Base-by-base conservation (phyloP, 2,797 vertebrate species). In the Labeo calbasu region DNA sequence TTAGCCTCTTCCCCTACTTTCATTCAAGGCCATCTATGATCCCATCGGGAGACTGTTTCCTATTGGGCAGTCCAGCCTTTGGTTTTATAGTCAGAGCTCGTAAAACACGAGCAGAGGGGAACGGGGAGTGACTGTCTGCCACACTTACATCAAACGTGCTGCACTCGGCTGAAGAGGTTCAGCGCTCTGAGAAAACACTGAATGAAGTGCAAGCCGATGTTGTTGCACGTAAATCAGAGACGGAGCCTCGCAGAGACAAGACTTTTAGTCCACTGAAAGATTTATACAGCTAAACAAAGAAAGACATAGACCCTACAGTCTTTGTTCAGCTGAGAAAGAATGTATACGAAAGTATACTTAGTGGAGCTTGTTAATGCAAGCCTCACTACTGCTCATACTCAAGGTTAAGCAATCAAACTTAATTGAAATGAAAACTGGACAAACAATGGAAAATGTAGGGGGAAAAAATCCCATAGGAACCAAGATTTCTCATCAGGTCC, bases 21-120 rank as follows among this genome's bases (percentile, higher is more conserved):
- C 85, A 89, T 82, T n/a, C 84, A 84, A 81, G 81, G 53, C 43
- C 81, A 73, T 83, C 68, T 79, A 79, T 55, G 89, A 87, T 85
- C 87, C 84, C 80, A 5, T n/a, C 15, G 89, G 91, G 88, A 79
- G 82, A 82, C 84, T 50, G 12, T 91, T 89, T 92, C 93, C 91
- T 88, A 88, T 81, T 85, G 91, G 91, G 91, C 85, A 77, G 87
- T 87, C 86, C 68, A 84, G 88, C 70, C 14, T 81, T 89, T 92
- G 93, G 94, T 94, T 95, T 94, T 93, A 93, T 93, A 93, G 93
- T 94, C 91, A 87, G 90, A 90, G 91, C 92, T 94, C 93, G 91
- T 95, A 94, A 95, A 95, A 94, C 93, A 93, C 92, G 90, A 93
- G 93, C 92, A 66, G 80, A 81, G 83, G 73, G 66, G 77, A 93